These are phyloP conservation scores for Yponomeuta sedellus DNA, from an alignment of 2,888 invertebrate genomes.

Conservation along the genomic window DNA sequence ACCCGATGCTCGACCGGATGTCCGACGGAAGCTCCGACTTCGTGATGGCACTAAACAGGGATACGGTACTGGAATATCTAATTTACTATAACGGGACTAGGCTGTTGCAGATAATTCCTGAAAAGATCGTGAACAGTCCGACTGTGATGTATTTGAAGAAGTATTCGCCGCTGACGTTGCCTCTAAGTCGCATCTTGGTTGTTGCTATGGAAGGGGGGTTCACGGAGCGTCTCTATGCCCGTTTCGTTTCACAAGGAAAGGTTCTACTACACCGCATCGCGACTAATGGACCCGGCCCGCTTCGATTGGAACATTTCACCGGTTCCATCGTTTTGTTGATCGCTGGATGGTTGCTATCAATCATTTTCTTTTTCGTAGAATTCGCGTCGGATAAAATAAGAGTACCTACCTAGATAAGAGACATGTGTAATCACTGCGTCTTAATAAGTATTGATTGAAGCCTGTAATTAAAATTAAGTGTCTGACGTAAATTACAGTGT, in stretches of 20 bases:
- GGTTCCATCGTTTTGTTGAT: constrained; percentile 35
- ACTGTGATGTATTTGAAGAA: constrained; percentile 45
- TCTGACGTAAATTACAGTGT: not conserved
- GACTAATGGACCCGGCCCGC: constrained; percentile 21
- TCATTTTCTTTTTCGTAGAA: constrained; percentile 41
- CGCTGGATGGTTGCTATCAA: constrained; percentile 37
- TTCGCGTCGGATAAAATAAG: constrained; percentile 27
- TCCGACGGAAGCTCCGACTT: constrained; percentile 38
- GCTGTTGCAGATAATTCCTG: constrained; percentile 42
- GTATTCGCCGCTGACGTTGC: constrained; percentile 34
- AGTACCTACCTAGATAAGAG: not conserved
- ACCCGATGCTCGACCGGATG: constrained; percentile 32
- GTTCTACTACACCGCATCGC: constrained; percentile 24
- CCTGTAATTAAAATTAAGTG: no score
- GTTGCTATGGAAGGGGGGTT: constrained; percentile 42
- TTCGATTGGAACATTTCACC: constrained; percentile 35
- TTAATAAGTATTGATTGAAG: no score
- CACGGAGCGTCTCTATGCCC: constrained; percentile 30
- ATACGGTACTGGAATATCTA: constrained; percentile 34
- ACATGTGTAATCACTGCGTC: not conserved
- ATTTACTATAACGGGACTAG: constrained; percentile 34
- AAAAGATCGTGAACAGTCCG: constrained; percentile 48
- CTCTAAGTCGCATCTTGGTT: constrained; percentile 35
- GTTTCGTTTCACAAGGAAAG: constrained; percentile 28
- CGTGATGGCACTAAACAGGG: constrained; percentile 43